A percentile compares a stretch with the other conserved stretches of the same genome.
phyloP scores from a whole-genome alignment of 2,888 invertebrate species.

The Eilema depressum region DNA sequence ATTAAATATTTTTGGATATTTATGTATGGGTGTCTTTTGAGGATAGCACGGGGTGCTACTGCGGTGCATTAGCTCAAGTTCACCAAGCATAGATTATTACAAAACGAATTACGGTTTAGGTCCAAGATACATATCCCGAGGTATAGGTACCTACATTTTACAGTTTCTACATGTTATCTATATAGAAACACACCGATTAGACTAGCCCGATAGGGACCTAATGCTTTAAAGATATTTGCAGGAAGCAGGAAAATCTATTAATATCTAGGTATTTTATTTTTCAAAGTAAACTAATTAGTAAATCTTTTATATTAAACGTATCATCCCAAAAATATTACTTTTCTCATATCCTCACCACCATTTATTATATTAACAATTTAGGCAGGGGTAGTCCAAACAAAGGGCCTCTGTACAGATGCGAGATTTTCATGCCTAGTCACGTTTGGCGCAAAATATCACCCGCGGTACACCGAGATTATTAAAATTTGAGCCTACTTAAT shows the following conservation, averaged over 20 bases:
- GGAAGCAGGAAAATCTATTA: neutral
- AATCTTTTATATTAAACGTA: neutral
- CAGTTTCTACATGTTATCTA: too few species aligned
- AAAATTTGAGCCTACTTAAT: constrained; percentile 34
- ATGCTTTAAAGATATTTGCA: neutral
- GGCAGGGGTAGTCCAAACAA: constrained; percentile 45
- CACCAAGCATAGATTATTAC: too few species aligned
- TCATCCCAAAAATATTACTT: constrained; percentile 4
- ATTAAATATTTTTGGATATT: too few species aligned
- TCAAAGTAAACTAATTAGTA: neutral
- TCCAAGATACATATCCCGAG: too few species aligned
- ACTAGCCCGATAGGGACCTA: too few species aligned
- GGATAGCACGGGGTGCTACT: too few species aligned
- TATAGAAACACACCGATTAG: too few species aligned
- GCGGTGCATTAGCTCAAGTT: too few species aligned
- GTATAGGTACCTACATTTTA: too few species aligned
- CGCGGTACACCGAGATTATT: constrained; percentile 44
- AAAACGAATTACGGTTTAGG: too few species aligned
- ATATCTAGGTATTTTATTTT: too few species aligned
- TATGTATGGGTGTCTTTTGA: too few species aligned
- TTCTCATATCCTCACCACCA: constrained; percentile 23
- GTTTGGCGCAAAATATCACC: constrained; percentile 41
- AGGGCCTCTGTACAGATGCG: constrained; percentile 45
- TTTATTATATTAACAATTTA: constrained; percentile 43
- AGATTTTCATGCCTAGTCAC: constrained; percentile 58